Evolutionary conservation across 2,888 invertebrate species (phyloP), one percentile per base, ranked within the genome.

Genomic region (Thalpophila matura): DNA sequence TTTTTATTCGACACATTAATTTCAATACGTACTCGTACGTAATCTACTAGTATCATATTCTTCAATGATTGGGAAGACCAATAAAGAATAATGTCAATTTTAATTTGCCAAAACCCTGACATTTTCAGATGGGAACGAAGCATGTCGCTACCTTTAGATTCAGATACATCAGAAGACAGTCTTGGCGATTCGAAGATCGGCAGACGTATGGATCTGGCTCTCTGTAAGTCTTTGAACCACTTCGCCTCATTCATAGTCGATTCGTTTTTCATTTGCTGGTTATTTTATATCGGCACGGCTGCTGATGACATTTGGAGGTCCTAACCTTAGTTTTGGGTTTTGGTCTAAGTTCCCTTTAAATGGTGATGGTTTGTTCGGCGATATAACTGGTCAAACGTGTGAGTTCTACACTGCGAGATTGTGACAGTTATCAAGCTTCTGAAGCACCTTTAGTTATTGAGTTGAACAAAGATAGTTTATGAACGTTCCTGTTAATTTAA

Each of bases 131-230:
- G 96, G 93, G 97, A 97, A 89, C 91, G 97, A 79, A 97, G 97
- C 85, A 96, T 96, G 96, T 97, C 97, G 6, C 89, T 97, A 59
- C 97, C 97, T 31, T 88, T 97, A 79, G 94, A 95, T 76, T 87
- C 93, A 67, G 92, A 95, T 73, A 94, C 88, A 2, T 92, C 92
- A 4, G 93, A 93, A 80, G 95, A 93, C 75, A 94, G 92, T 80
- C 88, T 92, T 26, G 89, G 93, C 3, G 95, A 95, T 63, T 82
- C 88, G 42, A 94, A 94, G 81, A 86, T 95, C 67, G 95, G 96
- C 70, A 95, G 97, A 78, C 97, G 97, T 90, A 98, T 98, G 97
- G 98, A 98, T 87, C 96, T 98, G 89, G 97, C 97, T 67, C 95
- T 98, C 87, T 98, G 98, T 98, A 97, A 98, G 98, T 94, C 80